Evolutionary conservation across 2,888 invertebrate species (phyloP).

Genomic region (Creontiades dilutus): DNA sequence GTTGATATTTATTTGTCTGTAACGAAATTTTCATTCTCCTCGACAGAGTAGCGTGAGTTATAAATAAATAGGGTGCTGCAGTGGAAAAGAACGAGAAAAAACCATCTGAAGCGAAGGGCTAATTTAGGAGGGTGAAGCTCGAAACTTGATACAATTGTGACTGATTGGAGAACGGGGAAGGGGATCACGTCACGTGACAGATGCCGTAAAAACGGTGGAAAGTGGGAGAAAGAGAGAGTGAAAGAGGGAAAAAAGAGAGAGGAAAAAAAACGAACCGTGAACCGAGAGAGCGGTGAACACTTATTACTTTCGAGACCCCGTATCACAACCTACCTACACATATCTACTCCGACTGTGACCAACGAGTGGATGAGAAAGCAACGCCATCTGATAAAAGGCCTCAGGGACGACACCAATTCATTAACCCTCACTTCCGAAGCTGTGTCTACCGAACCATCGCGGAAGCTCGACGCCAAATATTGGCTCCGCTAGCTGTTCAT

Average conservation of each 20-base stretch:
- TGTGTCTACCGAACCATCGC: too few species aligned
- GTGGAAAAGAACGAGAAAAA: neutral
- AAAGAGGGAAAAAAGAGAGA: neutral
- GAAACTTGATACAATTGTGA: slow-evolving; percentile 47
- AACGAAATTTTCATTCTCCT: neutral
- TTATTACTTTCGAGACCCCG: slow-evolving; percentile 22
- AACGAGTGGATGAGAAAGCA: neutral
- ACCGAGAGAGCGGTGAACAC: neutral
- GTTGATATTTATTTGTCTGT: neutral
- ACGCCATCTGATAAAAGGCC: neutral
- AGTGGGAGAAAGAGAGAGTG: neutral
- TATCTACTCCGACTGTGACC: neutral
- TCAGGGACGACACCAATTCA: neutral
- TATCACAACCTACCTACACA: neutral
- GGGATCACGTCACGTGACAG: slow-evolving; percentile 17
- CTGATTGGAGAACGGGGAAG: slow-evolving; percentile 11
- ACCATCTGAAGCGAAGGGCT: neutral
- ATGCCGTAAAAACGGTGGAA: slow-evolving; percentile 33
- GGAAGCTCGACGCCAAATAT: too few species aligned
- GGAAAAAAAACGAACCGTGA: neutral
- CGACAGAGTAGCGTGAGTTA: neutral
- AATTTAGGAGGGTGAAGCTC: neutral
- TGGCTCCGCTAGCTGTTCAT: too few species aligned
- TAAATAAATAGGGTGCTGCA: neutral
- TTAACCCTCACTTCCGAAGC: too few species aligned